Evolutionary conservation across 2,888 invertebrate genomes (phyloP), one percentile per base, ranked within the genome.

Genomic region (Drosophila cognata): DNA sequence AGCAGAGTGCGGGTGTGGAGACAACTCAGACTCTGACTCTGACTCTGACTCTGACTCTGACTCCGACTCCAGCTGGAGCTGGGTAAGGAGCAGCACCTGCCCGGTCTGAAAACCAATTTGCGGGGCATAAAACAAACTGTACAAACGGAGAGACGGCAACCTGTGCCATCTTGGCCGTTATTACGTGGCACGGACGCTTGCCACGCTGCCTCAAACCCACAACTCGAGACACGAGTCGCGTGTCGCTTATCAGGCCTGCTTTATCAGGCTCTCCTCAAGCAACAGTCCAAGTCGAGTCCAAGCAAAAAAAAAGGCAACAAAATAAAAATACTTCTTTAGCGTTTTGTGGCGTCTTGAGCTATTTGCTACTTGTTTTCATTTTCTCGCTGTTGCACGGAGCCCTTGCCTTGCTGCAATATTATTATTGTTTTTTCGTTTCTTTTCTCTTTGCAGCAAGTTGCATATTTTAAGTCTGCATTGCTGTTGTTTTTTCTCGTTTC

Each of bases 41-140:
- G 6, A 36, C 48, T 57, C 33, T 31, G 58, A 38, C 46, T 48
- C 6, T 7, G 29, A n/a, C 43, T 50, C 1, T 2, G 6, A 16
- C 16, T 36, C 6, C 6, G 46, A 7, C 2, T 50, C 18, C 38
- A 52, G 51, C 60, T 77, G 76, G 60, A 80, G 71, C 76, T 46
- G 46, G 46, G 46, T 8, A 46, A 46, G 46, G 51, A 35, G 53
- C 55, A 71, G 77, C 78, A 78, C 78, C 78, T 78, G 77, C 87
- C 60, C 56, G 67, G 66, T 72, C 74, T 62, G 72, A 64, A 33
- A 88, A 90, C 83, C 84, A 85, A 85, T 90, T 89, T 85, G 88
- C 90, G 90, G 88, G 68, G 77, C 75, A 88, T 75, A 90, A 85
- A 90, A 85, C 89, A 85, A 90, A 90, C 90, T 85, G 63, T 70